These are phyloP conservation scores for Zaprionus lineosus DNA, from an alignment of 2,888 invertebrate species.

Conservation along the genomic window DNA sequence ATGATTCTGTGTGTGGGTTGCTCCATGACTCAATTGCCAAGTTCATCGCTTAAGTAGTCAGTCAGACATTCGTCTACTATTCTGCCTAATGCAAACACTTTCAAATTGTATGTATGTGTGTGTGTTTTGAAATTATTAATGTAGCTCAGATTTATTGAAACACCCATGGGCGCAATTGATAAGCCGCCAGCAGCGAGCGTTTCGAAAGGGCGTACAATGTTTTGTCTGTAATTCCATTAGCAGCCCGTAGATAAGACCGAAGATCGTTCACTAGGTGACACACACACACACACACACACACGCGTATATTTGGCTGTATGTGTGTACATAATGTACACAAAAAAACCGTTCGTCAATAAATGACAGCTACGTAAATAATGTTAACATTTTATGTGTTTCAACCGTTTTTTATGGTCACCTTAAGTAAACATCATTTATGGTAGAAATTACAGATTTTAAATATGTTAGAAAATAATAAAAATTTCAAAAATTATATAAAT, in stretches of 20 bases:
- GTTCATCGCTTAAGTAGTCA: constrained; percentile 32
- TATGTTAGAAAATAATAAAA: too few relatives aligned
- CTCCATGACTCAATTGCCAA: constrained; percentile 51
- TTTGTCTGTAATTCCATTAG: constrained; percentile 43
- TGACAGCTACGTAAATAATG: constrained; percentile 73
- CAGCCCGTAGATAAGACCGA: constrained; percentile 32
- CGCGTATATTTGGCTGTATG: not conserved
- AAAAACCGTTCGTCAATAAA: constrained; percentile 68
- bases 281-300: constrained; percentile 10
- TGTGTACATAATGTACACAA: constrained; percentile 17
- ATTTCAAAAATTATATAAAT: too few relatives aligned
- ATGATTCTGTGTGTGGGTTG: constrained; percentile 3
- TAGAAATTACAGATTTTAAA: not conserved
- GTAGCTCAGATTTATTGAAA: constrained; percentile 12
- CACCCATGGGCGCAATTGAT: constrained; percentile 59
- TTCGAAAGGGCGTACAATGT: not conserved
- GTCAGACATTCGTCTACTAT: constrained; percentile 17
- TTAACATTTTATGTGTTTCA: constrained; percentile 56
- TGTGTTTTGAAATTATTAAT: constrained; percentile 10
- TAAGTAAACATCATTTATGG: not conserved
- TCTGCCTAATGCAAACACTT: constrained; percentile 20
- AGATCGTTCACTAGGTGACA: constrained; percentile 35
- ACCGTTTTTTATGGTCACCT: constrained; percentile 24
- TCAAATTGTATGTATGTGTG: constrained; percentile 6
- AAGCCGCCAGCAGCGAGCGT: constrained; percentile 35